Base-by-base conservation (phyloP, 2,888 invertebrate species). In the Ophioninae sp. region DNA sequence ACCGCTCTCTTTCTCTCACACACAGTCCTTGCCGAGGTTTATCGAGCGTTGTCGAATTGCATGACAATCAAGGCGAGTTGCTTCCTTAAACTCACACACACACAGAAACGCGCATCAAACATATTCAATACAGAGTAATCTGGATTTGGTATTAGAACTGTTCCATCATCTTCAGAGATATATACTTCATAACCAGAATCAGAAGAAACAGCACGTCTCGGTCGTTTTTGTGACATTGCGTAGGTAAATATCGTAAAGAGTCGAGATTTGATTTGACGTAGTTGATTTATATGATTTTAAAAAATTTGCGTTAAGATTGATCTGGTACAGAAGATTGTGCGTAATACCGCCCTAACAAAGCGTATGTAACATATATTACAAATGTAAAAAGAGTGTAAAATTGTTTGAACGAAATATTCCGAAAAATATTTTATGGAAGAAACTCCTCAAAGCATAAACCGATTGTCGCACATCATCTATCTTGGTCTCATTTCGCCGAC, bases 81-180 rank as follows among this genome's bases (percentile, higher is more conserved):
- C 44, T 44, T 44, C 44, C 44, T 44, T 44, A 7, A 44, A 7
- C 10, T 44, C 44, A 44, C 44, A 44, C 44, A 7, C 44, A 44
- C 44, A 44, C 0, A 44, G 44, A 44, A 44, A 50, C 3, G 50
- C 50, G 50, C 50, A 50, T 50, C 13, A 50, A 77, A 3, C 67
- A 87, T 67, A 85, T 87, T 67, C 68, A 70, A 70, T 37, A 70
- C 83, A 72, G 81, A 83, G 83, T 83, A 41, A 23, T 85, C 76
- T 69, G 81, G 70, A 79, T 85, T 85, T 62, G 76, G 76, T 72
- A 75, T 57, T 37, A 81, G 56, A 44, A 76, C 7, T 0, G 74
- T 61, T 72, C 79, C 76, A 76, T 70, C 37, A 37, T 13, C 20
- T 70, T 69, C 6, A n/a, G n/a, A 20, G 7, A 20, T 20, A 37